phyloP scores from a whole-genome alignment of 2,888 invertebrate species.

The Aelia acuminata region DNA sequence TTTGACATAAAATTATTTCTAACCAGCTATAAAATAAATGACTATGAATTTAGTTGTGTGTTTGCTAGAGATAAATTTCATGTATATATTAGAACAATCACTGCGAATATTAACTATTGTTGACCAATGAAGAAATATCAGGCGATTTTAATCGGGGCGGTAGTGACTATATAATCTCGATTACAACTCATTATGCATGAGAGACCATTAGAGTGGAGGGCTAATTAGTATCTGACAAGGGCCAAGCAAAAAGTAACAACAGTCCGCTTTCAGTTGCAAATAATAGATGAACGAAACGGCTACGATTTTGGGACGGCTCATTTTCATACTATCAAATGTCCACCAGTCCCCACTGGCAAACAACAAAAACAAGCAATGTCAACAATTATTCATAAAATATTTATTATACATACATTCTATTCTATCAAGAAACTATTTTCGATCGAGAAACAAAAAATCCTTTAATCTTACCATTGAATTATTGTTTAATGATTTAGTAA shows the following conservation, averaged over 20 bases:
- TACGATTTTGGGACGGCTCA: not conserved
- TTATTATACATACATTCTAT: not conserved
- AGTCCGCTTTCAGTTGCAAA: not conserved
- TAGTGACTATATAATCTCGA: not conserved
- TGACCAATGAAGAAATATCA: not conserved
- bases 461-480: not conserved
- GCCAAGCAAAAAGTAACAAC: slow-evolving; percentile 16
- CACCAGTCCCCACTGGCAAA: not conserved
- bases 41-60: too few relatives aligned
- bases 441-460: not conserved
- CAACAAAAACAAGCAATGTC: not conserved
- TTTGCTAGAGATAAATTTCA: too few relatives aligned
- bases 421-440: not conserved
- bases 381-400: not conserved
- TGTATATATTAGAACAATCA: too few relatives aligned
- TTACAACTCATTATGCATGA: slow-evolving; percentile 13
- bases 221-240: slow-evolving; percentile 25
- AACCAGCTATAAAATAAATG: too few relatives aligned
- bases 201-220: not conserved
- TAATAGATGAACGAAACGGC: not conserved
- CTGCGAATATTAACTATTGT: not conserved
- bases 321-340: slow-evolving; percentile 10
- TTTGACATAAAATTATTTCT: too few relatives aligned
- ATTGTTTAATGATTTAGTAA: too few relatives aligned
- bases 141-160: not conserved